Evolutionary conservation across 2,797 vertebrate species (phyloP), one percentile per base, ranked within the genome.

Genomic region (Capromys pilorides): DNA sequence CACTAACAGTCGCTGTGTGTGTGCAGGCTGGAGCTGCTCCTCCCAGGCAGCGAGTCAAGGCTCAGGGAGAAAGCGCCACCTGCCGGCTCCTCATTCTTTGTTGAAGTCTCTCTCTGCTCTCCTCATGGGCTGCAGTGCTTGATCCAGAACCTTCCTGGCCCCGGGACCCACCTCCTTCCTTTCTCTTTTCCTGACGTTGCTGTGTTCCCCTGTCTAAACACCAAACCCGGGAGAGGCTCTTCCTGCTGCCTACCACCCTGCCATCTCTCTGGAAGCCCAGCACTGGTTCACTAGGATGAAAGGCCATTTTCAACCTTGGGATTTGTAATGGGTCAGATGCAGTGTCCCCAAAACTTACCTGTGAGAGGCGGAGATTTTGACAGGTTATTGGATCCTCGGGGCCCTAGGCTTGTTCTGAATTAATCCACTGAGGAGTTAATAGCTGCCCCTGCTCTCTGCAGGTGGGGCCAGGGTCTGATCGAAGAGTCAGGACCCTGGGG

Each of bases 281-380:
- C 5, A 36, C 39, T 73, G 18, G 18, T 94, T 96, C 91, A 80
- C 51, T 93, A 92, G 73, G 54, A 88, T 69, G 26, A 61, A 45
- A 81, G 57, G 24, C 11, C 33, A 14, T 61, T 88, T 94, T 83
- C 64, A 88, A 33, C 69, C n/a, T 51, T 75, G 22, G 6, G 67
- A 81, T 95, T 84, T 51, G 45, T 33, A 51, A 39, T 36, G 11
- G 10, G 21, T 39, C 2, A 41, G 36, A 13, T 39, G 21, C 24
- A 73, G 21, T 24, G 36, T 39, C 36, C 36, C 22, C 31, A 67
- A 33, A 33, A 19, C 33, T n/a, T 66, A 5, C 66, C 5, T 26
- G 9, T 26, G 21, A 24, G 36, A 41, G 69, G 69, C 24, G 22
- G 10, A n/a, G 36, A 26, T 41, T 39, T 22, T 73, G 22, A 9